Evolutionary conservation across 2,113 vertebrate genomes (phyloP).

Genomic region (Actinemys pallida): DNA sequence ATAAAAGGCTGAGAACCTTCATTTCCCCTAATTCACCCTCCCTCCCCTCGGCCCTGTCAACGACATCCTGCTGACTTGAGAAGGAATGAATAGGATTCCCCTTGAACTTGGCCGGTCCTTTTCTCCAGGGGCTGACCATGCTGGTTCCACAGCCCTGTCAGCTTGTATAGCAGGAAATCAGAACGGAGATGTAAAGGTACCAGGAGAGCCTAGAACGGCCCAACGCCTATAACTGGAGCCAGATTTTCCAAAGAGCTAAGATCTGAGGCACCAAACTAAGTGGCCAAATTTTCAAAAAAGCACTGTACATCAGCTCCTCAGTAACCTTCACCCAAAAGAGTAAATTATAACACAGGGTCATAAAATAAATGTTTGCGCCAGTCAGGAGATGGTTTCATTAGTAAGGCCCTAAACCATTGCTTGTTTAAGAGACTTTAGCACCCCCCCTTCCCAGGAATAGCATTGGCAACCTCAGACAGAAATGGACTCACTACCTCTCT

Average conservation of each 20-base stretch:
- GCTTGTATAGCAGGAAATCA: background rate
- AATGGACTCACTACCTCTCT: background rate
- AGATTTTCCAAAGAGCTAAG: background rate
- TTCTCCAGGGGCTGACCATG: background rate
- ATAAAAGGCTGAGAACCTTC: fast-evolving
- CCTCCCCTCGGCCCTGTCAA: background rate
- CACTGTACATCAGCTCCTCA: background rate
- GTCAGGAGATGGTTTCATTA: background rate
- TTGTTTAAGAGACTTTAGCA: background rate
- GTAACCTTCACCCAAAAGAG: background rate
- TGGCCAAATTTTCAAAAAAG: background rate
- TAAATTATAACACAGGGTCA: background rate
- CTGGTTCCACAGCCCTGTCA: background rate
- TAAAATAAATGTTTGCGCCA: background rate
- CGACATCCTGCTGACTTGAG: background rate
- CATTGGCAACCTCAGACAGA: background rate
- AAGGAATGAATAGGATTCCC: background rate
- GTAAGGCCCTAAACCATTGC: background rate
- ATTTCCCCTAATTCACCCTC: background rate
- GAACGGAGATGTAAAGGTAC: background rate
- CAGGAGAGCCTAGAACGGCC: background rate
- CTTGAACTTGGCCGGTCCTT: background rate
- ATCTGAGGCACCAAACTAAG: background rate
- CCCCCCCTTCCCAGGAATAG: background rate
- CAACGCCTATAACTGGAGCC: background rate